These are phyloP conservation scores for Callaeas wilsoni DNA, from an alignment of 2,113 vertebrate species.

Conservation along the genomic window DNA sequence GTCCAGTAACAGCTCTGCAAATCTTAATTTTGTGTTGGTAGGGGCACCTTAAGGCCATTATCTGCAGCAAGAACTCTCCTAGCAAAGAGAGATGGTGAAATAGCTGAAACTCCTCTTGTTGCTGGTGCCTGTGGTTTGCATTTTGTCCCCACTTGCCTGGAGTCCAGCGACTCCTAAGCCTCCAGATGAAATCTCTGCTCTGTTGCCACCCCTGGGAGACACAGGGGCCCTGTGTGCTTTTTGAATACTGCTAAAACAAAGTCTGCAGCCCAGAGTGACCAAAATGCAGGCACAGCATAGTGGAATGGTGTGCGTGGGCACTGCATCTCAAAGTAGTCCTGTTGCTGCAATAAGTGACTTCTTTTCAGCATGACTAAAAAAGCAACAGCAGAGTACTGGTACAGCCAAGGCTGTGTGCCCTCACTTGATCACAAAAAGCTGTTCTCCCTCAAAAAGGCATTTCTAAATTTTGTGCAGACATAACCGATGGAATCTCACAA, in stretches of 20 bases:
- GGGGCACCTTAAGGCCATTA: neutral
- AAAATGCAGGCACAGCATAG: neutral
- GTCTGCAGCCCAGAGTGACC: neutral
- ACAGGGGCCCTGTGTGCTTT: neutral
- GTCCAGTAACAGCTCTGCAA: neutral
- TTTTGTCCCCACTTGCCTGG: neutral
- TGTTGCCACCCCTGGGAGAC: neutral
- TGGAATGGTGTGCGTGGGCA: neutral
- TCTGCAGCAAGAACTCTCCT: neutral
- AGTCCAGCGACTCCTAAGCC: neutral
- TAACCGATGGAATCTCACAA: neutral
- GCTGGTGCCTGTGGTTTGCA: rapidly evolving
- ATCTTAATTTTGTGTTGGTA: neutral
- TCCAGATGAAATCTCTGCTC: neutral
- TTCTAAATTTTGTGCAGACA: slow-evolving; percentile 12
- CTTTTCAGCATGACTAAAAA: slow-evolving; percentile 31
- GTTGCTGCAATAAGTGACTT: neutral
- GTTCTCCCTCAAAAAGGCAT: neutral
- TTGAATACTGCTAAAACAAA: slow-evolving; percentile 7
- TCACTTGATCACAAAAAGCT: slow-evolving; percentile 12
- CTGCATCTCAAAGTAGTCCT: neutral
- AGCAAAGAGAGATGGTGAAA: neutral
- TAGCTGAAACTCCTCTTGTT: neutral
- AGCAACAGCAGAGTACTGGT: neutral
- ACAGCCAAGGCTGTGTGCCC: neutral